phyloP scores from a whole-genome alignment of 2,797 vertebrate genomes.

The Chrosomus eos region DNA sequence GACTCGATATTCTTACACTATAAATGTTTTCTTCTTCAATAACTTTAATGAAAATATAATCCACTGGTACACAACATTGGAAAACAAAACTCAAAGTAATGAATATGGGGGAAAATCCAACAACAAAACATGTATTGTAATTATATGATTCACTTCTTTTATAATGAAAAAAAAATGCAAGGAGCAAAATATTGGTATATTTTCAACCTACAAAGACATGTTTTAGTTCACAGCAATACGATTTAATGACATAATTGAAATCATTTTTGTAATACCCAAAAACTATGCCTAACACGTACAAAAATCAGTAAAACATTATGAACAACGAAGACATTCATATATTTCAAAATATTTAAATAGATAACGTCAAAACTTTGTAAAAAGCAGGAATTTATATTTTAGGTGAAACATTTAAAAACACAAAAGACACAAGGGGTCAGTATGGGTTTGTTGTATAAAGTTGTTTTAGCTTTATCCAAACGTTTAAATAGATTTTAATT shows the following conservation, averaged over 20 bases:
- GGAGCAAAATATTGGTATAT: neutral
- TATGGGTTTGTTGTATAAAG: constrained; percentile 44
- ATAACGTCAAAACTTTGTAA: neutral
- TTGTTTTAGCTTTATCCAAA: neutral
- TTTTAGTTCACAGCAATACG: neutral
- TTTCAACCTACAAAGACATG: neutral
- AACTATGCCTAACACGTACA: neutral
- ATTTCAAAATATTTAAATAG: neutral
- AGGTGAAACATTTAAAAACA: neutral
- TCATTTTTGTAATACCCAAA: neutral
- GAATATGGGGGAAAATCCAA: neutral
- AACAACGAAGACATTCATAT: neutral
- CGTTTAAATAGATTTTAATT: neutral
- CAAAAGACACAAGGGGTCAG: constrained; percentile 72
- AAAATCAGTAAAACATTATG: neutral
- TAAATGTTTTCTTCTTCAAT: rapidly evolving
- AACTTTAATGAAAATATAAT: neutral
- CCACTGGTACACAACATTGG: no score
- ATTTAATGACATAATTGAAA: neutral
- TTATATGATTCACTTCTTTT: no score
- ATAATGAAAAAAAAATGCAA: neutral
- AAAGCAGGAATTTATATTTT: neutral
- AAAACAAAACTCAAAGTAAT: neutral
- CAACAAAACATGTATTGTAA: neutral
- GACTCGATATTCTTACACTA: neutral